Percentiles rank a stretch among this genome's conserved stretches.
Evolutionary conservation across 2,113 vertebrate species (phyloP).

Genomic region (Oreotragus oreotragus): DNA sequence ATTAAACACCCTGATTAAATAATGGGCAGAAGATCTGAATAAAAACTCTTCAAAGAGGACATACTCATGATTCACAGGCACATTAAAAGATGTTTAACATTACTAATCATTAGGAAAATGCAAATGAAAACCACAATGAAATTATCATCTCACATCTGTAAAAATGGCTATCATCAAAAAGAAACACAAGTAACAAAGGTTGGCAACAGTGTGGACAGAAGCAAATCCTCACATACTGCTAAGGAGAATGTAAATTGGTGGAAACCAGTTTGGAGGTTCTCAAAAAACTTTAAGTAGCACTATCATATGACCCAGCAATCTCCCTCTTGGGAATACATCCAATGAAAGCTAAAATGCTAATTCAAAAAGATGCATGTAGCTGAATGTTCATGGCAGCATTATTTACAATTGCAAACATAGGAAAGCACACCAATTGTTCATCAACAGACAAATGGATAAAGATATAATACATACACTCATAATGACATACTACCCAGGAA

Average conservation of each 20-base stretch:
- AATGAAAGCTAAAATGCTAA: neutral
- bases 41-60: too few species aligned
- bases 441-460: neutral
- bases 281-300: neutral
- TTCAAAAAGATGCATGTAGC: neutral
- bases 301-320: neutral
- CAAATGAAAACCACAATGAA: neutral
- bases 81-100: neutral
- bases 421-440: neutral
- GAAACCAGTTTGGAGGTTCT: neutral
- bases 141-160: neutral
- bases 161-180: neutral
- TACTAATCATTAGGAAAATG: neutral
- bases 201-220: neutral
- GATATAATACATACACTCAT: neutral
- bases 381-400: neutral
- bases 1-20: too few species aligned
- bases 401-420: neutral
- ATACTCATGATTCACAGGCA: neutral
- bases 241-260: neutral
- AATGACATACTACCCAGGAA: neutral
- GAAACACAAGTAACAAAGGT: neutral
- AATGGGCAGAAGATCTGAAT: too few species aligned
- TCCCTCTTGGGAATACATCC: neutral
- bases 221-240: neutral